Conservation (phyloP, 2,888 invertebrate genomes). For the Endotricha flammealis region DNA sequence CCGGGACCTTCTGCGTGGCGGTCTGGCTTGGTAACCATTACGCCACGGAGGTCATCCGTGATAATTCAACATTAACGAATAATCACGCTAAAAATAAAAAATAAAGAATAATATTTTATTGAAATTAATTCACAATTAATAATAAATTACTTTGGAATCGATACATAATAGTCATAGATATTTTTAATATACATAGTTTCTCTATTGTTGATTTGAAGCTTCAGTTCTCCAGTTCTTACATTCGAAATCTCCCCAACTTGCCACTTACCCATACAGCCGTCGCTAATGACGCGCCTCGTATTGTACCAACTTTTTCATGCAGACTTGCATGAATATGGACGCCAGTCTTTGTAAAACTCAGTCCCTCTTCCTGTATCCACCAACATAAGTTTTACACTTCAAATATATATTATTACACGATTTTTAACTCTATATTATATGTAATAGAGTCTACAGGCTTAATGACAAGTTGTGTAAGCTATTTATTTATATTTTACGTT, state of each 20-base stretch:
- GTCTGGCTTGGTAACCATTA: too few relatives aligned
- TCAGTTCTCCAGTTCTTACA: slow-evolving; percentile 13
- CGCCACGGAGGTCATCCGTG: too few relatives aligned
- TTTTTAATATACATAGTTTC: neutral
- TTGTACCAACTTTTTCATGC: slow-evolving; percentile 57
- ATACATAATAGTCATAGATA: too few relatives aligned
- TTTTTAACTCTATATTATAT: neutral
- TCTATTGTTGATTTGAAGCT: slow-evolving; percentile 2
- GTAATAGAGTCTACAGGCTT: too few relatives aligned
- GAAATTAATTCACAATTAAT: too few relatives aligned
- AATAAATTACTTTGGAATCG: too few relatives aligned
- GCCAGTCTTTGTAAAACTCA: slow-evolving; percentile 8
- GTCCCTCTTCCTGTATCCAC: slow-evolving; percentile 5
- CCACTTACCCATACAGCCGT: slow-evolving; percentile 37
- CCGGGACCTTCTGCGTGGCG: too few relatives aligned
- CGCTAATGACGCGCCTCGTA: slow-evolving; percentile 50
- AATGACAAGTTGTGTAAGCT: slow-evolving; percentile 10
- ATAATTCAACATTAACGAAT: too few relatives aligned
- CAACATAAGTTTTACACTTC: neutral
- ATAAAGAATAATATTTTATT: too few relatives aligned
- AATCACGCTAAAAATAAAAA: too few relatives aligned
- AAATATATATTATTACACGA: neutral
- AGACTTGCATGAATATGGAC: slow-evolving; percentile 49
- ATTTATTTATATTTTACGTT: slow-evolving; percentile 44
- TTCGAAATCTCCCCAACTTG: slow-evolving; percentile 34